Conservation (phyloP, 1,140 invertebrate genomes). For the Ceratosolen solmsi region DNA sequence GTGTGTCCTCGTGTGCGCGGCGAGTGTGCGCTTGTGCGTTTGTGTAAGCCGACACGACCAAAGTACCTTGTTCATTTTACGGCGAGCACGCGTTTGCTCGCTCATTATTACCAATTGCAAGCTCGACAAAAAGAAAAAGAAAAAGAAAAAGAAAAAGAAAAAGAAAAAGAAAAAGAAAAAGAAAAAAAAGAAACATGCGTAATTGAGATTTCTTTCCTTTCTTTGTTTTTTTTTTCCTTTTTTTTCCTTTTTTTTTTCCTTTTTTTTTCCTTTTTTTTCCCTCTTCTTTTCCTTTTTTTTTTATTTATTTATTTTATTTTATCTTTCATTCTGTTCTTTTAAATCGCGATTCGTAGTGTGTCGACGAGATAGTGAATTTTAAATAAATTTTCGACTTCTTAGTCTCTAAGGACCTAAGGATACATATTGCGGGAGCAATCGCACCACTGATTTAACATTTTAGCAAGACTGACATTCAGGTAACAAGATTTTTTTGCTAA, state of each 20-base stretch:
- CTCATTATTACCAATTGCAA: slow-evolving; percentile 17
- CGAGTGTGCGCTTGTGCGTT: neutral
- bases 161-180: slow-evolving; percentile 12
- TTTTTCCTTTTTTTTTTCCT: too few relatives aligned
- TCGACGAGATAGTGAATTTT: slow-evolving; percentile 40
- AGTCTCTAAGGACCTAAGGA: slow-evolving; percentile 11
- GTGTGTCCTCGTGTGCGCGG: neutral
- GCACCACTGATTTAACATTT: slow-evolving; percentile 40
- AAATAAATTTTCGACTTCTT: slow-evolving; percentile 45
- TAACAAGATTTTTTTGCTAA: slow-evolving; percentile 28
- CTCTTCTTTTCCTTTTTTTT: too few relatives aligned
- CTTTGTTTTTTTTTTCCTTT: too few relatives aligned
- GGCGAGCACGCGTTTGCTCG: slow-evolving; percentile 15
- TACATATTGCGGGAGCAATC: slow-evolving; percentile 35
- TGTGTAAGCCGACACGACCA: slow-evolving; percentile 66
- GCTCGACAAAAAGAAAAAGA: neutral
- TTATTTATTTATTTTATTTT: too few relatives aligned
- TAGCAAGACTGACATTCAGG: slow-evolving; percentile 50
- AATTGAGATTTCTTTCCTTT: too few relatives aligned
- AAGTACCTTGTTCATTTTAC: slow-evolving; percentile 59
- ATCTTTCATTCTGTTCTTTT: too few relatives aligned
- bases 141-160: too few relatives aligned
- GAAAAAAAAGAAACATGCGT: too few relatives aligned
- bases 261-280: too few relatives aligned
- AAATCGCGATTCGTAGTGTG: slow-evolving; percentile 17